Percentiles rank a stretch among this genome's conserved stretches.
These are phyloP conservation scores for Cybosia mesomella DNA, from an alignment of 2,888 invertebrate species.

Conservation along the genomic window DNA sequence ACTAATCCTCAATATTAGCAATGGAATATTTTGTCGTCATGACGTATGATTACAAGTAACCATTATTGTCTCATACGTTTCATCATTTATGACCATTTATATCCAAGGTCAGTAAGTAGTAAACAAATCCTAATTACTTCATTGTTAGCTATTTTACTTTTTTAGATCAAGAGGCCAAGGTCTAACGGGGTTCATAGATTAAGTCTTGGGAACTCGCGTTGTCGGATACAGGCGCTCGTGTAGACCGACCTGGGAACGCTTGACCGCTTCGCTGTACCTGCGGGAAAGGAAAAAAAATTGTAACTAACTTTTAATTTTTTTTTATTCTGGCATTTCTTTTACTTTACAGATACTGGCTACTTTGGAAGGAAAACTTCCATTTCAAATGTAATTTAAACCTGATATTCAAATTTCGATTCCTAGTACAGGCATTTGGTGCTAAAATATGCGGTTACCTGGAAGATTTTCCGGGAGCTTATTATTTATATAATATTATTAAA, in stretches of 20 bases:
- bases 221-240: no score
- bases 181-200: neutral
- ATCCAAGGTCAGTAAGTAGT: slow-evolving; percentile 2
- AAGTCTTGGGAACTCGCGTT: no score
- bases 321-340: no score
- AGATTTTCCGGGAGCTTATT: no score
- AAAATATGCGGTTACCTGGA: no score
- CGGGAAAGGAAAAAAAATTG: no score
- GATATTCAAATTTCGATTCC: neutral
- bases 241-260: no score
- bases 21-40: neutral
- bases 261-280: no score
- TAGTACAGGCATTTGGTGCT: no score
- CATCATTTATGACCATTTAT: neutral
- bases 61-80: neutral
- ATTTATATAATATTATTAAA: no score
- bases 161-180: neutral
- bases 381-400: neutral
- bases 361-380: neutral
- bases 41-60: neutral
- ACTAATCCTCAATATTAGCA: neutral
- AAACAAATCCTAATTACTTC: neutral
- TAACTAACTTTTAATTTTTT: no score
- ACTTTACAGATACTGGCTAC: no score
- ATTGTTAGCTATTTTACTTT: slow-evolving; percentile 3